Conservation (phyloP, 2,888 invertebrate genomes). For the Dimorphilus gyrociliatus region DNA sequence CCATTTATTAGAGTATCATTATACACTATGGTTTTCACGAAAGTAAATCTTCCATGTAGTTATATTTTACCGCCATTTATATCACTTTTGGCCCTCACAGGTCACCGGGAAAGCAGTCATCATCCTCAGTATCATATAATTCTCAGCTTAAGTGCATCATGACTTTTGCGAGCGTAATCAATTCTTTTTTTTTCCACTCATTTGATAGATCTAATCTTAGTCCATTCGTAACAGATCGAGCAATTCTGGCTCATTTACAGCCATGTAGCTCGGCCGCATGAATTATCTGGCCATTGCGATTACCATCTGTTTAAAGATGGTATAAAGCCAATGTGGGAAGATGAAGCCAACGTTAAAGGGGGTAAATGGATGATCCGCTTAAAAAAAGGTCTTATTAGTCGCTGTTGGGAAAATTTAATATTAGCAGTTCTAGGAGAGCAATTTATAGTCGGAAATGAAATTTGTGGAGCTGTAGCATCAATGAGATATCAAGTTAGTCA, state of each 20-base stretch:
- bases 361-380: constrained; percentile 95
- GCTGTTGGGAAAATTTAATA: constrained; percentile 96
- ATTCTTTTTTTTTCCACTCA: neutral
- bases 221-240: constrained; percentile 51
- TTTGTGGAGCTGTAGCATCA: constrained; percentile 91
- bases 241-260: constrained; percentile 95
- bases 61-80: no score
- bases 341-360: constrained; percentile 81
- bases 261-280: constrained; percentile 72
- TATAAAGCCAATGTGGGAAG: constrained; percentile 99
- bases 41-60: no score
- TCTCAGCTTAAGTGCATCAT: constrained; percentile 66
- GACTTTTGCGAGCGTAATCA: constrained; percentile 37
- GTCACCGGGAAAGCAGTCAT: no score
- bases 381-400: constrained; percentile 78
- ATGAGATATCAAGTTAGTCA: constrained; percentile 68
- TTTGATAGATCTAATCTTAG: neutral
- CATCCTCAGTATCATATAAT: no score
- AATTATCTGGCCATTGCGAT: constrained; percentile 74
- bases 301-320: constrained; percentile 93
- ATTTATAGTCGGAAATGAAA: constrained; percentile 94
- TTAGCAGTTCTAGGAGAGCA: constrained; percentile 97
- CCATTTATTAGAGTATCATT: constrained; percentile 78
- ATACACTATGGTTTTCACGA: constrained; percentile 75
- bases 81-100: no score